Base-by-base conservation (phyloP, 2,113 vertebrate genomes). In the Triplophysa siluroides region DNA sequence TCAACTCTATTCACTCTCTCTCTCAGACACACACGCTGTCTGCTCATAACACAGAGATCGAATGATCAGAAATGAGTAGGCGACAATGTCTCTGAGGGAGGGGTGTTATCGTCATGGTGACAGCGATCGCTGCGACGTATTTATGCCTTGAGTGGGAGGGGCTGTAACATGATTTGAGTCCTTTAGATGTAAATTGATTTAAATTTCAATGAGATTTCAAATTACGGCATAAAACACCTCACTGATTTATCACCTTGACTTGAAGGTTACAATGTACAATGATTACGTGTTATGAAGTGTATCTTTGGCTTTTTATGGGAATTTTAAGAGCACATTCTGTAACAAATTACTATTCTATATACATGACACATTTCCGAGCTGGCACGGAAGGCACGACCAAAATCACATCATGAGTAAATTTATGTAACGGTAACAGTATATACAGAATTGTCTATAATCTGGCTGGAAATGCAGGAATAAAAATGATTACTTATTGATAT, bases 41-140 rank as follows among this genome's bases (percentile, higher is more conserved):
- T 78, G 50, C 63, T 78, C 65, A 78, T 67, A 67, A 64, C 68
- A 73, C n/a, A 45, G 76, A 56, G 29, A 76, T 65, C 18, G 38
- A 76, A 73, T 21, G 70, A 61, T 58, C 52, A 33, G 41, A 21
- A 81, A 67, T 33, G 54, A 38, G 61, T 58, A 64, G 61, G 56
- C 71, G 54, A 76, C 63, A 23, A 47, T 26, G 41, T 23, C 21
- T 50, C 41, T 1, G 19, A 65, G 60, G 50, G 23, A 52, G 58
- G 38, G 61, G 54, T 11, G 9, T 54, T 64, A 76, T 76, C 38
- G 61, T 76, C 45, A 64, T 65, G 74, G 74, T 76, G 45, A 64
- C 23, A 54, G 18, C 29, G 24, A 76, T 62, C 52, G 43, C 58
- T 47, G 41, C 47, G 38, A 75, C 41, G 58, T 75, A 47, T 63